Base-by-base conservation (phyloP, 1,140 invertebrate genomes). In the Coelopa frigida region DNA sequence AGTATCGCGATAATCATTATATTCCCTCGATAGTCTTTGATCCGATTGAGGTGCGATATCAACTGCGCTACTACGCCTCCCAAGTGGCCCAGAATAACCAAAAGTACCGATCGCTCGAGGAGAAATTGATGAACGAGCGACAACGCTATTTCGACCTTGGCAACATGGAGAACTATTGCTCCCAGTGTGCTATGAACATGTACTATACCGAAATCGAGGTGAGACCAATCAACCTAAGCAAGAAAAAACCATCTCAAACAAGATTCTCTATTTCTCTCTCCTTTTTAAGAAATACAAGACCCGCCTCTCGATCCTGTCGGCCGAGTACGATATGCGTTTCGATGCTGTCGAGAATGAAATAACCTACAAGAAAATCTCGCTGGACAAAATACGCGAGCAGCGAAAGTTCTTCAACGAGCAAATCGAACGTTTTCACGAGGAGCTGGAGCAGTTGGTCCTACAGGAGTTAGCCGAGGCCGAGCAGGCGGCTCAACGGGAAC, bases 361-460 rank as follows among this genome's bases (percentile, higher is more conserved):
- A 4, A 15, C 8, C 5, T 39, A 21, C 11, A 46, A 38, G 22
- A 33, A 36, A 29, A 5, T 18, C 8, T 27, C 27, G 11, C 27
- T 38, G 4, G 44, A 46, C n/a, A 46, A 29, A n/a, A 11, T 37
- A 5, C 44, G 35, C 7, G 32, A 15, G 5, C 44, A 46, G 17
- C 22, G 24, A 7, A 29, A 7, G 2, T 38, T 3, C 21, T 21
- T 46, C 24, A 17, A 17, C 2, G 15, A 38, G 5, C 21, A 46
- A 46, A 38, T 46, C 22, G 12, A 18, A 26, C 44, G 36, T 12
- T 46, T 46, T 20, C 22, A 31, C 5, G 35, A 46, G 14, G 35
- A 46, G 18, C 21, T 26, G 14, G 35, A 14, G 14, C 44, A n/a
- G n/a, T n/a, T n/a, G n/a, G n/a, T n/a, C n/a, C n/a, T n/a, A n/a